A percentile compares a stretch with the other conserved stretches of the same genome.
phyloP scores from a whole-genome alignment of 2,113 vertebrate species.

The Elaphurus davidianus region DNA sequence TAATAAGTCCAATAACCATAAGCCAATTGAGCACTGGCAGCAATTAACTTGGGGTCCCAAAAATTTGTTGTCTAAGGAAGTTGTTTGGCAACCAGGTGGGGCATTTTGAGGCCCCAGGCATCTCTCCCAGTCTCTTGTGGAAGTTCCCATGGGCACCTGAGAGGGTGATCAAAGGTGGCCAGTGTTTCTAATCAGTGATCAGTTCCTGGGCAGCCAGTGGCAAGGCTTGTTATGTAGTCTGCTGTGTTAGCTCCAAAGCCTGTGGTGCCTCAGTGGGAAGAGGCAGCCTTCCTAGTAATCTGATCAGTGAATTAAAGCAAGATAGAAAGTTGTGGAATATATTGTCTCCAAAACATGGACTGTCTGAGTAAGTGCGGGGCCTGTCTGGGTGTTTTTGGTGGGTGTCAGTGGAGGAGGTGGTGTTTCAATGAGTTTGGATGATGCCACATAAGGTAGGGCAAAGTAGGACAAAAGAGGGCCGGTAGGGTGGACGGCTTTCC shows the following conservation, averaged over 20 bases:
- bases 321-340: background rate
- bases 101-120: background rate
- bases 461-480: background rate
- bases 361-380: background rate
- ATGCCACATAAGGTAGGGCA: background rate
- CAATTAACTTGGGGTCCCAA: background rate
- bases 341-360: background rate
- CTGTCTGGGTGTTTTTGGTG: background rate
- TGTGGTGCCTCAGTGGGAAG: background rate
- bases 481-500: background rate
- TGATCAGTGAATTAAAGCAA: background rate
- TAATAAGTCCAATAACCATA: background rate
- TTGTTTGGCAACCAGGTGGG: background rate
- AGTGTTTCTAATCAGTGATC: background rate
- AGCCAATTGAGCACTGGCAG: background rate
- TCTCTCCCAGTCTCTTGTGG: background rate
- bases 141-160: background rate
- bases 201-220: background rate
- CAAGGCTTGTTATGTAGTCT: background rate
- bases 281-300: background rate
- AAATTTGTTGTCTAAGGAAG: background rate
- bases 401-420: background rate
- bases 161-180: background rate
- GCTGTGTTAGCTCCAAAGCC: background rate
- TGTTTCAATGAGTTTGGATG: background rate